phyloP scores from a whole-genome alignment of 2,797 vertebrate genomes.

The Spinus pinus region DNA sequence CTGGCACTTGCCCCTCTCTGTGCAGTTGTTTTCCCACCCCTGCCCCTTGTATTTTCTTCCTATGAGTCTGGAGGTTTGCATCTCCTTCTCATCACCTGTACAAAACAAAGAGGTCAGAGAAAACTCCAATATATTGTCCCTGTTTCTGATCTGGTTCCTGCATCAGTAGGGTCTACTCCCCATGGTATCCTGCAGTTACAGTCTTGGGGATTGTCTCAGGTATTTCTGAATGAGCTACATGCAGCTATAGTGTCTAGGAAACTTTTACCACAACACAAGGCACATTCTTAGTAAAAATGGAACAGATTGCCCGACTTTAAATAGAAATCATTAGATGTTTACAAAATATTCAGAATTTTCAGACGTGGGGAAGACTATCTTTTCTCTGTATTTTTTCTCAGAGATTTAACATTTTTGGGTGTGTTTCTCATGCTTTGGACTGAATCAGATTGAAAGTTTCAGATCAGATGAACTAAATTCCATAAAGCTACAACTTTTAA shows the following conservation, averaged over 20 bases:
- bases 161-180: fast-evolving
- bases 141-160: background rate
- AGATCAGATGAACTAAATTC: background rate
- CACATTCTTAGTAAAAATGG: background rate
- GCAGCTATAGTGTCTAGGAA: background rate
- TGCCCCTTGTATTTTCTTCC: background rate
- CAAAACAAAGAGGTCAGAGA: background rate
- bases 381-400: background rate
- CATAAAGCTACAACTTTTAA: background rate
- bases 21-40: background rate
- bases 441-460: background rate
- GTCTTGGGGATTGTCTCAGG: background rate
- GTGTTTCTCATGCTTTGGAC: background rate
- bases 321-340: background rate
- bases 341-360: background rate
- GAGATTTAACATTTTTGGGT: background rate
- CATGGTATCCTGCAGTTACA: background rate
- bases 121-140: background rate
- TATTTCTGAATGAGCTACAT: background rate
- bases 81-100: background rate
- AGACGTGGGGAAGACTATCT: background rate
- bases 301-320: background rate
- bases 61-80: fast-evolving
- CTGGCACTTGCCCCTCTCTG: background rate
- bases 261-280: background rate